phyloP scores from a whole-genome alignment of 64 coral and sea anemone species.

The Cladopsammia gracilis region DNA sequence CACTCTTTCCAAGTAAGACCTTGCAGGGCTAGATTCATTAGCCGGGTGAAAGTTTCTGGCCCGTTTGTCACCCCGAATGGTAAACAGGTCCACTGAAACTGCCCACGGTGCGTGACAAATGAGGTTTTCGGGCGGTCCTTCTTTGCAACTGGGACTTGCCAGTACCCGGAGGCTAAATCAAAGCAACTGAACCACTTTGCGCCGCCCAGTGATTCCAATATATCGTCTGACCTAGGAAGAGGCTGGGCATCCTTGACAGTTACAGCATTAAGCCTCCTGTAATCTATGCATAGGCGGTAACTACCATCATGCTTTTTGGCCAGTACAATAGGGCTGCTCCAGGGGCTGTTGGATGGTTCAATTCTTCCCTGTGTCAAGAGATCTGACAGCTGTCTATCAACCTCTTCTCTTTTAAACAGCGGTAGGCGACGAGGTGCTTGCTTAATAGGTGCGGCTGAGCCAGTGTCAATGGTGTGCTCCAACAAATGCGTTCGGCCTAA shows the following conservation, averaged over 20 bases:
- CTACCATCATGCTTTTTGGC: constrained; percentile 28
- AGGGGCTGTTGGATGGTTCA: constrained; percentile 42
- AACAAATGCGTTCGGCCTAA: constrained; percentile 29
- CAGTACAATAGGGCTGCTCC: constrained; percentile 61
- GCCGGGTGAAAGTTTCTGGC: neutral
- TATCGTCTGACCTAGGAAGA: constrained; percentile 52
- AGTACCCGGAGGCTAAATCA: constrained; percentile 31
- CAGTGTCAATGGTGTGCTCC: constrained; percentile 35
- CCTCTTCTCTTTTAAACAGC: neutral
- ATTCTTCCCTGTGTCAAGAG: constrained; percentile 41
- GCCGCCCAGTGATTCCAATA: constrained; percentile 27
- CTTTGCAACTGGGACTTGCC: constrained; percentile 34
- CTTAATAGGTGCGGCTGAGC: constrained; percentile 1
- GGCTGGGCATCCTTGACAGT: constrained; percentile 66
- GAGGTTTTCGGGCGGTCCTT: constrained; percentile 41
- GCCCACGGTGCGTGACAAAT: constrained; percentile 50
- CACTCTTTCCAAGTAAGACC: constrained; percentile 55
- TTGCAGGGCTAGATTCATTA: constrained; percentile 56
- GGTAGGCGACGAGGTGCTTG: constrained; percentile 21
- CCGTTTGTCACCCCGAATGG: constrained; percentile 59
- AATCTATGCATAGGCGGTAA: constrained; percentile 39
- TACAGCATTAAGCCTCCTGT: constrained; percentile 27
- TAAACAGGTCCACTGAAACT: constrained; percentile 63
- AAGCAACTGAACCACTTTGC: constrained; percentile 27
- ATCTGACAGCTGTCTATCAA: constrained; percentile 45